These are phyloP conservation scores for Mustela nigripes DNA, from an alignment of 2,113 vertebrate species.

Conservation along the genomic window DNA sequence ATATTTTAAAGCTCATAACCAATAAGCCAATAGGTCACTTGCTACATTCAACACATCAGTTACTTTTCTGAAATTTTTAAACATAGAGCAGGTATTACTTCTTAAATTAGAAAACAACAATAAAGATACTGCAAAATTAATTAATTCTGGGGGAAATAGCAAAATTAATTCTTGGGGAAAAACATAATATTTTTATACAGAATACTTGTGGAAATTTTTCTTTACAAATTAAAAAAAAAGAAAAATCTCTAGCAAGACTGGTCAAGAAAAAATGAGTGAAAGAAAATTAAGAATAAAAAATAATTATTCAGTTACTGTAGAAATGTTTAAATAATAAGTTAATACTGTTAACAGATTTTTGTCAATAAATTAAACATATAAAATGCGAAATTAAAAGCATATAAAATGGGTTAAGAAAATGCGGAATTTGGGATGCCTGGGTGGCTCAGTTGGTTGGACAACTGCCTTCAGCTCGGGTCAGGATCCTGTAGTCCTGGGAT, in stretches of 20 bases:
- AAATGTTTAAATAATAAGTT: slow-evolving; percentile 38
- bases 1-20: slow-evolving; percentile 55
- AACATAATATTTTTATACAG: slow-evolving; percentile 36
- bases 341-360: slow-evolving; percentile 4
- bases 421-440: neutral
- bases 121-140: slow-evolving; percentile 27
- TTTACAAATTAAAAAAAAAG: slow-evolving; percentile 50
- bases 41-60: neutral
- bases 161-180: neutral
- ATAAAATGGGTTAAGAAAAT: neutral
- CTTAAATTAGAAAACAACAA: slow-evolving; percentile 53
- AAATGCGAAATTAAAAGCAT: neutral
- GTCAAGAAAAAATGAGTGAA: slow-evolving; percentile 41
- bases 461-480: too few species aligned
- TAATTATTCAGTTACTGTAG: slow-evolving; percentile 15
- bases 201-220: neutral
- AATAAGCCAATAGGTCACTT: slow-evolving; percentile 44
- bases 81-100: neutral
- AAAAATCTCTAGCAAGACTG: slow-evolving; percentile 6
- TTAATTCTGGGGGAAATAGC: slow-evolving; percentile 1
- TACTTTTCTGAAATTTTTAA: slow-evolving; percentile 42
- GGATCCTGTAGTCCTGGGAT: too few species aligned
- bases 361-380: slow-evolving; percentile 50
- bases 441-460: too few species aligned
- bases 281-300: slow-evolving; percentile 46